These are phyloP conservation scores for Zele albiditarsus DNA, from an alignment of 2,888 invertebrate species.

Conservation along the genomic window DNA sequence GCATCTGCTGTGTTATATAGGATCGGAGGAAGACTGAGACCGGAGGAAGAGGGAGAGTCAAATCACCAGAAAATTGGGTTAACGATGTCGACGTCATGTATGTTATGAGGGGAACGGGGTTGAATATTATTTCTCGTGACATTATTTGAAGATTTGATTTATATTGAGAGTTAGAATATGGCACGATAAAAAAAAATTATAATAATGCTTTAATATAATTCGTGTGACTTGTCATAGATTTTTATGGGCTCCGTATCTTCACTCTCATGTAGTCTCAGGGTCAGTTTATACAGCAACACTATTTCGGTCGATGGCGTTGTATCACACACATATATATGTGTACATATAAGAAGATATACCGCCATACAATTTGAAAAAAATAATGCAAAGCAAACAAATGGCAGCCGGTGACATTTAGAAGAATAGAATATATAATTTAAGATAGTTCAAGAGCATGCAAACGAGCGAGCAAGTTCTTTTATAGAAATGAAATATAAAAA, in stretches of 20 bases:
- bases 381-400: conserved; percentile 2
- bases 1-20: background rate
- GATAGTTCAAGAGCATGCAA: background rate
- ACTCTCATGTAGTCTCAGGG: conserved; percentile 39
- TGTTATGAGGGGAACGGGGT: background rate
- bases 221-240: conserved; percentile 8
- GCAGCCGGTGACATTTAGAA: conserved; percentile 17
- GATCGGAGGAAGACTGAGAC: background rate
- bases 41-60: conserved; percentile 20
- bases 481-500: background rate
- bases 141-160: conserved; percentile 6
- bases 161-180: background rate
- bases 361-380: background rate
- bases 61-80: conserved; percentile 40
- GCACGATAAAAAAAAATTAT: background rate
- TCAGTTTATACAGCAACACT: conserved; percentile 39
- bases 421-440: conserved; percentile 5
- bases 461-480: background rate
- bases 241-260: conserved; percentile 1
- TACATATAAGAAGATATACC: background rate
- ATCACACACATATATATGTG: background rate
- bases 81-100: conserved; percentile 37
- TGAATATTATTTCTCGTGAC: background rate
- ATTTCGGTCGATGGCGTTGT: conserved; percentile 49
- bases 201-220: no score